Evolutionary conservation across 2,797 vertebrate genomes (phyloP), one percentile per base, ranked within the genome.

Genomic region (Takifugu rubripes): DNA sequence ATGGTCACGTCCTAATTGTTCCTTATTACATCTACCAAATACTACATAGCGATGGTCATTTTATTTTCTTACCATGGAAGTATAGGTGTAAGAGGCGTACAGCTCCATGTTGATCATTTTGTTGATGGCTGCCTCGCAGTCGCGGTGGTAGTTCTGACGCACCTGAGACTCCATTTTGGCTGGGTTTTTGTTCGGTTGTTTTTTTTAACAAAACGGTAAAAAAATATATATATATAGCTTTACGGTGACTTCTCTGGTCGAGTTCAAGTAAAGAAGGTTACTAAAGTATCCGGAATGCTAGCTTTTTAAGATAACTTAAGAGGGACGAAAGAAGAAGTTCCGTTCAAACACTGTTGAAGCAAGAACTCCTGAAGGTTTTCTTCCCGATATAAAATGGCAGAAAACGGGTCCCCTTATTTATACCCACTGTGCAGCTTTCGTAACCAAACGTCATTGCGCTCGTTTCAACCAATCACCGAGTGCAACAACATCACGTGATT

Each of bases 341-440:
- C 86, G 90, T 90, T 87, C 91, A 92, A 92, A 53, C 90, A 91
- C 90, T 91, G 90, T 90, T 91, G 91, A 92, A 88, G 90, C 91
- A 90, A 91, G 82, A 92, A 90, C 87, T 72, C 59, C 55, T 50
- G 0, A 0, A 0, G 0, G 0, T 0, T 51, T 33, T 24, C 47
- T 51, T 49, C 61, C 55, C 43, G 25, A 0, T 68, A 2, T 76
- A 57, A 74, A 44, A 43, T 36, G 8, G 25, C 0, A 0, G 24
- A 0, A 0, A 2, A 0, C 0, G 0, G n/a, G 52, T 7, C 3
- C 6, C 1, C 10, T 0, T 56, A 59, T 84, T 87, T 89, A 89
- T 86, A 79, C 44, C 3, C 10, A 0, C 16, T 25, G 2, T 3
- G 0, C 17, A 0, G 25, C 12, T 12, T 59, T 25, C 50, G 57